phyloP scores from a whole-genome alignment of 64 coral and sea anemone species.

The Catalaphyllia jardinei region DNA sequence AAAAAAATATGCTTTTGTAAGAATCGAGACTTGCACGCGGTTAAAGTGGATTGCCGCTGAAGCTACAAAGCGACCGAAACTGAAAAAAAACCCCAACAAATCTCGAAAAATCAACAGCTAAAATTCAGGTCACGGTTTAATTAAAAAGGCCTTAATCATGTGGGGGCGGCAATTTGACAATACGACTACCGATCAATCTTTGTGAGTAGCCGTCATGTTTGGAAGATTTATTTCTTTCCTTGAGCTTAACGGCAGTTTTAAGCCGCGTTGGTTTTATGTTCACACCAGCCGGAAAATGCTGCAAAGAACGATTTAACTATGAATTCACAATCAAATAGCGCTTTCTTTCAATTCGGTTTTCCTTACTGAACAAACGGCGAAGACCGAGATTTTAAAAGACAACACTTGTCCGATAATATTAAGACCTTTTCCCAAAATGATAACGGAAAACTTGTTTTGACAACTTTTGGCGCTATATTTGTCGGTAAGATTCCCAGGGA shows the following conservation, averaged over 20 bases:
- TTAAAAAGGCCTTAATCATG: too few species aligned
- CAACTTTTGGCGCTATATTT: conserved; percentile 15
- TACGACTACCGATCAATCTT: conserved; percentile 1
- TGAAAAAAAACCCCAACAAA: too few species aligned
- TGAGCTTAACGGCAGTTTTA: not conserved
- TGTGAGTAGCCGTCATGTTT: conserved; percentile 26
- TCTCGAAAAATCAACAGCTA: too few species aligned
- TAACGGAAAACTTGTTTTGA: conserved; percentile 36
- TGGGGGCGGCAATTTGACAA: conserved; percentile 24
- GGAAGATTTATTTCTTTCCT: conserved; percentile 38
- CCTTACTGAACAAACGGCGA: not conserved
- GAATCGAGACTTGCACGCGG: too few species aligned
- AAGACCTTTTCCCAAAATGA: not conserved
- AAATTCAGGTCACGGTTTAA: too few species aligned
- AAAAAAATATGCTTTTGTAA: too few species aligned
- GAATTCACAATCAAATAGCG: not conserved
- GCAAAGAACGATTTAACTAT: not conserved
- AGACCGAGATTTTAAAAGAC: not conserved
- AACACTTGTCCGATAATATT: not conserved
- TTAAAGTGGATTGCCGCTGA: too few species aligned
- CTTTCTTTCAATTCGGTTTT: not conserved
- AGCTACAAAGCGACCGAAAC: too few species aligned
- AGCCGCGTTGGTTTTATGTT: conserved; percentile 15
- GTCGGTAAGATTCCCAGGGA: conserved; percentile 27
- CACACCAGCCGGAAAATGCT: conserved; percentile 19